Conservation (phyloP, 2,888 invertebrate genomes). For the Drosophila dives region DNA sequence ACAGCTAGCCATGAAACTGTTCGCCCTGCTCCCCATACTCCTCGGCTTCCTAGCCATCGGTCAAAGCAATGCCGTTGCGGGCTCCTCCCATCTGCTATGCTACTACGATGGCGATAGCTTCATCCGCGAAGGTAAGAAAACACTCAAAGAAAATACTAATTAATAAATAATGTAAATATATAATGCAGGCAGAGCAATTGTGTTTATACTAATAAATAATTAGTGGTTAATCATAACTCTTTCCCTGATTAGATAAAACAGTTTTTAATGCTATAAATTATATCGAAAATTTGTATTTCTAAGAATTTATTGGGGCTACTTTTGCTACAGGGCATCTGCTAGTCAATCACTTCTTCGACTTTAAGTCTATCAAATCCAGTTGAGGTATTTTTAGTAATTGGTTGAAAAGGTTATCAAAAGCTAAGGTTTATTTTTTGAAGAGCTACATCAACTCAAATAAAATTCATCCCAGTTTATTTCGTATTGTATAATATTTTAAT, state of each 20-base stretch:
- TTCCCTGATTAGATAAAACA: not conserved
- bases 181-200: not conserved
- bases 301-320: not conserved
- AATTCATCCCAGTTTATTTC: not conserved
- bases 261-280: not conserved
- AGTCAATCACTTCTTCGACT: not conserved
- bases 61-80: slow-evolving; percentile 53
- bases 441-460: slow-evolving; percentile 6
- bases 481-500: not conserved
- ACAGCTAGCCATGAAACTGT: slow-evolving; percentile 74
- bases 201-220: not conserved
- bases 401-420: slow-evolving; percentile 39
- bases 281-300: too few relatives aligned
- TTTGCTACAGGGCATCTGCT: not conserved
- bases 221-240: not conserved
- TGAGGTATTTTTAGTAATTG: slow-evolving; percentile 24
- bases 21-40: slow-evolving; percentile 70
- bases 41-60: slow-evolving; percentile 71
- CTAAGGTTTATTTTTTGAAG: not conserved
- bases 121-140: slow-evolving; percentile 81
- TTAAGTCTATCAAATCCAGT: not conserved
- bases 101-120: slow-evolving; percentile 82
- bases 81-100: slow-evolving; percentile 74
- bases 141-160: not conserved
- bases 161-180: not conserved